Base-by-base conservation (phyloP, 2,113 vertebrate genomes). In the Etheostoma cragini region DNA sequence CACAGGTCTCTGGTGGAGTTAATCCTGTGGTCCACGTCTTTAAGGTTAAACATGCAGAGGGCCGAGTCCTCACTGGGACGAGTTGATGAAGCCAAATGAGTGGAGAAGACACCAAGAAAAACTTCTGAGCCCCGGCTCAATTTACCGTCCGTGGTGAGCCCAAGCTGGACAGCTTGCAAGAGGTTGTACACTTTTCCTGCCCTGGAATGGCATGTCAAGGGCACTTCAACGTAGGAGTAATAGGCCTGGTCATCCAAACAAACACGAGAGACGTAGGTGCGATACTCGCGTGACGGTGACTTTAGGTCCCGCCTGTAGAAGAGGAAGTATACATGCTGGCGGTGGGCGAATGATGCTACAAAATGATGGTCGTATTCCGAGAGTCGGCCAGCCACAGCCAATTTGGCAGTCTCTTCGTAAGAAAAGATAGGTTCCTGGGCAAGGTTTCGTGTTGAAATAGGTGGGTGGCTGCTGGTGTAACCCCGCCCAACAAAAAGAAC, bases 321-420 rank as follows among this genome's bases (percentile, higher is more conserved):
- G 0, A 99, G 91, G 92, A 99, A 99, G 93, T 99, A 99, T 53
- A 98, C 96, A 0, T 95, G 97, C 0, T 96, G 93, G 13, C 93
- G 95, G 0, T 93, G 96, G 4, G 95, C 94, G 3, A 99, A 99
- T 1, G 97, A 96, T 1, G 96, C 94, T 26, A 99, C 96, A 24
- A 99, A 99, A 84, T 99, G 97, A 83, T 99, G 98, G 95, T 98
- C 97, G 11, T 99, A 99, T 82, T 99, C 98, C 0, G 98, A 97
- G 8, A 99, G 97, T 15, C 97, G 96, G 24, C 97, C 98, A 10
- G 98, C 97, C 42, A 96, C 96, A 0, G 98, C 97, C 76, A 99
- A 80, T 84, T 99, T 99, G 60, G 98, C 98, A 0, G 97, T 98
- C 90, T 99, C 98, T 88, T 99, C 98, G 0, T 99, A 99, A 66